Conservation (phyloP, 37 sponge, comb jelly and placozoan species). For the Chondrosia reniformis region DNA sequence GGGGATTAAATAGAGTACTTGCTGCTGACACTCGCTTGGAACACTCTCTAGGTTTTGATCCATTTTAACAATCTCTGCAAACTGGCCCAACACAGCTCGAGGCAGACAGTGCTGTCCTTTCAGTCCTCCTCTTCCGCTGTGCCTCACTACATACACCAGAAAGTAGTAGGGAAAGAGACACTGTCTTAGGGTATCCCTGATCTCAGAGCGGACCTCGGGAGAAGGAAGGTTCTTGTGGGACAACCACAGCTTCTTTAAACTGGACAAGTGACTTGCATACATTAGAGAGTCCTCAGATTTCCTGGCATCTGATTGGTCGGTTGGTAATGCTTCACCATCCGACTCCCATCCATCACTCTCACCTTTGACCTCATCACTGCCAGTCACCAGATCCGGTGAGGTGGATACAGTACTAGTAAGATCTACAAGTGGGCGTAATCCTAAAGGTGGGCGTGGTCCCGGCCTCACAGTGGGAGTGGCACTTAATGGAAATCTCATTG, state of each 20-base stretch:
- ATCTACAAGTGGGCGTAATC: too few relatives aligned
- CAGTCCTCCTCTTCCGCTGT: background rate
- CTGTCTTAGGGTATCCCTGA: background rate
- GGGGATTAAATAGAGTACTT: background rate
- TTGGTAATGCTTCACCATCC: too few relatives aligned
- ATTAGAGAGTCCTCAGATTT: background rate
- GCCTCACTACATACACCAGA: background rate
- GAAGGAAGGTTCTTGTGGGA: background rate
- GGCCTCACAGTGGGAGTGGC: too few relatives aligned
- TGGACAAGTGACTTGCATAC: background rate
- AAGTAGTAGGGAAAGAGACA: background rate
- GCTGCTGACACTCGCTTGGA: background rate
- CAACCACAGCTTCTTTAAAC: background rate
- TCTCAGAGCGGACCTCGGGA: background rate
- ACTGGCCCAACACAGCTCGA: slow-evolving; percentile 28
- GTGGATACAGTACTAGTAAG: too few relatives aligned
- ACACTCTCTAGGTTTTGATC: background rate
- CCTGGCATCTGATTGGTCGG: too few relatives aligned
- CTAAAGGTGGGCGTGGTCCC: too few relatives aligned
- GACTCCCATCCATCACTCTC: slow-evolving; percentile 4
- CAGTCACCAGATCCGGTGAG: too few relatives aligned
- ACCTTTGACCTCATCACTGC: too few relatives aligned
- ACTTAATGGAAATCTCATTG: too few relatives aligned
- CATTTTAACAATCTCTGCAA: slow-evolving; percentile 27
- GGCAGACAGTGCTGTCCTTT: slow-evolving; percentile 17